Base-by-base conservation (phyloP, 2,888 invertebrate species). In the Patella caerulea region DNA sequence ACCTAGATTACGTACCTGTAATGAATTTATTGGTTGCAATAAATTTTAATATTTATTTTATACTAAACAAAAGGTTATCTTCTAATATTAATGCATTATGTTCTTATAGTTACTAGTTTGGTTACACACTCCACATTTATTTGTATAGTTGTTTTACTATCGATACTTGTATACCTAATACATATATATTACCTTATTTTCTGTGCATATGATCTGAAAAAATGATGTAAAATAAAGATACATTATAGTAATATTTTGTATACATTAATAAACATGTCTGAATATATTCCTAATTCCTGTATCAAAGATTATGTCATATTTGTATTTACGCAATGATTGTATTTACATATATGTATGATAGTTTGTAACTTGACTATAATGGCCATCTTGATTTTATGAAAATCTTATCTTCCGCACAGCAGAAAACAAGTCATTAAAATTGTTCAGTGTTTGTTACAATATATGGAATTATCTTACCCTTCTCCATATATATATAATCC, bases 401-500 rank as follows among this genome's bases (percentile, higher is more conserved):
- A 3, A 3, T n/a, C 1, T n/a, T 52, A 24, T n/a, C n/a, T 29
- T 17, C 19, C 9, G 56, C n/a, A 73, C 11, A 9, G 7, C 14
- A 24, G 24, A 55, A 71, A 71, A 74, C 24, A 15, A 24, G 69
- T 15, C 17, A 34, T 71, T 55, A n/a, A 56, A 70, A 34, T 54
- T 73, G 14, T 45, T 15, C 15, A 73, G 15, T 12, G 45, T 12
- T 45, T 24, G 29, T 3, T 29, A 45, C 45, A 7, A 14, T 3
- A 45, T 15, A 55, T 53, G 11, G 1, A 59, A 3, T 55, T 15
- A 59, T 84, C 90, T 86, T 86, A 92, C 91, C 98, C 98, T 93
- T 98, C 98, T 81, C 96, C 96, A 90, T 98, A 98, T 1, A 95
- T 95, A 91, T 96, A 97, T 0, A 98, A 92, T 54, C 94, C 95